Evolutionary conservation across 2,797 vertebrate species (phyloP).

Genomic region (Artibeus lituratus): DNA sequence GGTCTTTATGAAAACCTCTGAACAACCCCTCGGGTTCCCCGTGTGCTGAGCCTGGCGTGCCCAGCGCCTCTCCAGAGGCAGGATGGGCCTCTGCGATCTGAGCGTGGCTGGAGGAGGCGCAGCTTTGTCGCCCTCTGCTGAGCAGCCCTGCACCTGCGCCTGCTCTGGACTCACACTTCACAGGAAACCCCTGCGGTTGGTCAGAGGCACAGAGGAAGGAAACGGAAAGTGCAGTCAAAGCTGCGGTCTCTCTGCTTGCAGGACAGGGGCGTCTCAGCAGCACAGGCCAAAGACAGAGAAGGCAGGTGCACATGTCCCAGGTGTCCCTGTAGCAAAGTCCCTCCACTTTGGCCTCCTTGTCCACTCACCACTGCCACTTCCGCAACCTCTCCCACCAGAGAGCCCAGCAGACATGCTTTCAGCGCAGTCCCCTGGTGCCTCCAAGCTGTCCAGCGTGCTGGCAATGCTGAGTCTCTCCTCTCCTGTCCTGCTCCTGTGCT

Average conservation of each 20-base stretch:
- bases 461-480: background rate
- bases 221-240: background rate
- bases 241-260: background rate
- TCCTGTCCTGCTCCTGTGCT: background rate
- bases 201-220: background rate
- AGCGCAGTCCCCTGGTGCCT: background rate
- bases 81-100: background rate
- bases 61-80: background rate
- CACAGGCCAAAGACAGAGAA: background rate
- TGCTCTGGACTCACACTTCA: background rate
- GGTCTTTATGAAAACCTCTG: too few species aligned
- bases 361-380: background rate
- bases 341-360: background rate
- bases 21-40: background rate
- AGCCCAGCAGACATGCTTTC: background rate
- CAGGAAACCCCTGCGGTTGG: too few species aligned
- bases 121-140: background rate
- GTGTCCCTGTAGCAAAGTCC: background rate
- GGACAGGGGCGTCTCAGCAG: background rate
- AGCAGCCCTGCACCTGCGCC: background rate
- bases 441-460: background rate
- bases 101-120: rapidly evolving
- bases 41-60: too few species aligned
- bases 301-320: rapidly evolving
- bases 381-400: background rate